phyloP scores from a whole-genome alignment of 2,888 invertebrate genomes.

The Campopleginae sp. region DNA sequence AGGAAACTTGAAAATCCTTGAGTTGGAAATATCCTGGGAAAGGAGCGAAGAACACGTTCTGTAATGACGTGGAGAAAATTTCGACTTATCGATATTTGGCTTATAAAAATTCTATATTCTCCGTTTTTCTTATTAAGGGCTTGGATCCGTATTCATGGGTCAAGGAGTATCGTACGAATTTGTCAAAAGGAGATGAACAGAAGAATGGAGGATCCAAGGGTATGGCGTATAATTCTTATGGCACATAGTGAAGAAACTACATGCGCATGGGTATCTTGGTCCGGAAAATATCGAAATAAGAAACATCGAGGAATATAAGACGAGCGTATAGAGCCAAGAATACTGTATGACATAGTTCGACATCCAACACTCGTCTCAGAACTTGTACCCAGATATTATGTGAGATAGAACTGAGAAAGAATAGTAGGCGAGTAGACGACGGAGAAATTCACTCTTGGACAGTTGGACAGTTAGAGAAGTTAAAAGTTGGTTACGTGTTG shows the following conservation, averaged over 20 bases:
- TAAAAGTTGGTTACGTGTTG: constrained; percentile 66
- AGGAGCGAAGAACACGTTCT: not conserved
- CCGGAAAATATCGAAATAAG: constrained; percentile 19
- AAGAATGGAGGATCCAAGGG: not conserved
- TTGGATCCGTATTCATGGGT: not conserved
- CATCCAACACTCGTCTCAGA: constrained; percentile 78
- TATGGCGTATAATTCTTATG: not conserved
- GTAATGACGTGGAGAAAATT: not conserved
- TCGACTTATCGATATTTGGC: not conserved
- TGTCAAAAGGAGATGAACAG: not conserved
- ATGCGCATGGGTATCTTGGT: not conserved
- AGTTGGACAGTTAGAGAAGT: constrained; percentile 77
- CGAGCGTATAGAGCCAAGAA: constrained; percentile 69
- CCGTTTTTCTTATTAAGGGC: not conserved
- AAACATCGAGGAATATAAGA: constrained; percentile 4
- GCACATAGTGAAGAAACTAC: not conserved
- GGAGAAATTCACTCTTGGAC: constrained; percentile 76
- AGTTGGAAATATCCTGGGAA: not conserved
- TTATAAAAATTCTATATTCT: not conserved
- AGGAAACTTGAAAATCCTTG: not conserved
- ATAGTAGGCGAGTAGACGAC: constrained; percentile 25
- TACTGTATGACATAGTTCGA: constrained; percentile 73
- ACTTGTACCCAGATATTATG: constrained; percentile 76
- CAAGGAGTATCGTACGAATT: not conserved
- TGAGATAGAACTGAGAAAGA: constrained; percentile 70